Conservation (phyloP, 1,140 invertebrate genomes). For the Microplitis mediator region DNA sequence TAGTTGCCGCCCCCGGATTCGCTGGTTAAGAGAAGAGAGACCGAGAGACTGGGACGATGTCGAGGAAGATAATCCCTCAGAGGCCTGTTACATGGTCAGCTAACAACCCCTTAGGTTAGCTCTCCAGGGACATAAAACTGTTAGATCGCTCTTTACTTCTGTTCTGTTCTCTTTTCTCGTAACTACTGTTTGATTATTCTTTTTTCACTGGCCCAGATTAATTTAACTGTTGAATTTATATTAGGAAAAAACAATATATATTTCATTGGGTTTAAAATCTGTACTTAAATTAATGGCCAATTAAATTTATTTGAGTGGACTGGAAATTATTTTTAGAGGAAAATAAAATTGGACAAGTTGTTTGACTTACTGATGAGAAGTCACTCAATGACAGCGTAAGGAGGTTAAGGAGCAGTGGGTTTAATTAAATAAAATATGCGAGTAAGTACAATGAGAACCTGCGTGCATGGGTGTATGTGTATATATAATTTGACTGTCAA, state of each 20-base stretch:
- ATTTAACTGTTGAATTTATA: not conserved
- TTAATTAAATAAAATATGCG: too few relatives aligned
- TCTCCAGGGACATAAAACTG: slow-evolving; percentile 45
- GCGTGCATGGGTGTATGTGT: not conserved
- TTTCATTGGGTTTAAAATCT: not conserved
- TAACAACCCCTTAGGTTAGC: slow-evolving; percentile 54
- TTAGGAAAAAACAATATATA: not conserved
- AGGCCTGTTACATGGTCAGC: slow-evolving; percentile 57
- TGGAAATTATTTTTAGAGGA: too few relatives aligned
- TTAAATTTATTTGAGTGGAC: too few relatives aligned
- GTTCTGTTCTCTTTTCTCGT: slow-evolving; percentile 27
- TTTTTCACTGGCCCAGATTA: slow-evolving; percentile 21
- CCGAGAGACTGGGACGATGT: slow-evolving; percentile 21
- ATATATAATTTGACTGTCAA: slow-evolving; percentile 39
- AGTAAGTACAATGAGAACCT: not conserved
- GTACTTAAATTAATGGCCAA: not conserved
- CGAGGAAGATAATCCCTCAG: slow-evolving; percentile 43
- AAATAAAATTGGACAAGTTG: too few relatives aligned
- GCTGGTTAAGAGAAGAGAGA: not conserved
- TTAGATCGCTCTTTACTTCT: slow-evolving; percentile 26
- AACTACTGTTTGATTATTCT: slow-evolving; percentile 52
- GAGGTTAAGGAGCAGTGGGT: too few relatives aligned
- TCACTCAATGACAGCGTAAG: too few relatives aligned
- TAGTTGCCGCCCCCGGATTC: not conserved
- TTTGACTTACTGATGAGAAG: too few relatives aligned